Percentiles rank a stretch among this genome's conserved stretches.
These are phyloP conservation scores for Arge pagana DNA, from an alignment of 2,888 invertebrate genomes.

Conservation along the genomic window DNA sequence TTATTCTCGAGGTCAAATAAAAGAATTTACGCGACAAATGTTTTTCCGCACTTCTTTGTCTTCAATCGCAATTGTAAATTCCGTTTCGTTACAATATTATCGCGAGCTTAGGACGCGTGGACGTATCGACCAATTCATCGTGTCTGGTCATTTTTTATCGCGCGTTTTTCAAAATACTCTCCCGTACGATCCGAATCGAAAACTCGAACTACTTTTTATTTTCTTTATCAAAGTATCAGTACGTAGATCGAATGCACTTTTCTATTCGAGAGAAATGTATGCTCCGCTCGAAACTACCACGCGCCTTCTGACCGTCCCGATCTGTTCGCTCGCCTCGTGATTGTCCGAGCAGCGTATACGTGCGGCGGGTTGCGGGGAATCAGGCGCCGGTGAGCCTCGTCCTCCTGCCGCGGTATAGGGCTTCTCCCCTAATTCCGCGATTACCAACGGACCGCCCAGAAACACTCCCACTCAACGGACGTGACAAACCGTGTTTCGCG, in stretches of 20 bases:
- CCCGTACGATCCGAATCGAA: no score
- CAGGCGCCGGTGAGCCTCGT: conserved; percentile 3
- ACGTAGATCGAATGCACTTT: not conserved
- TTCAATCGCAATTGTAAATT: no score
- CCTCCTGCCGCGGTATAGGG: conserved; percentile 18
- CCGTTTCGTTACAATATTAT: no score
- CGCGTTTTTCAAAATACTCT: not conserved
- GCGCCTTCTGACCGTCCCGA: conserved; percentile 40
- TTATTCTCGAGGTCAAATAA: no score
- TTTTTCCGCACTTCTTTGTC: no score
- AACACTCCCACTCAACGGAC: no score
- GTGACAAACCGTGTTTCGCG: no score
- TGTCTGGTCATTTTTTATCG: not conserved
- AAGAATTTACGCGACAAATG: no score
- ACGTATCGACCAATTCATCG: no score
- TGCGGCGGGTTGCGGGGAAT: not conserved
- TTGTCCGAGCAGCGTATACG: conserved; percentile 11
- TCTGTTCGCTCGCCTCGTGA: conserved; percentile 47
- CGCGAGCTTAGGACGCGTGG: no score
- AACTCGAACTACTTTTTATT: not conserved
- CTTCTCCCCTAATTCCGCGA: conserved; percentile 29
- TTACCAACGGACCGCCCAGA: conserved; percentile 23
- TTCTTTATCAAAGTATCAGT: not conserved
- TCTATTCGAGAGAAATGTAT: not conserved
- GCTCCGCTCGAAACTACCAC: conserved; percentile 34